These are phyloP conservation scores for Danio choprae DNA, from an alignment of 2,797 vertebrate genomes.

Conservation along the genomic window DNA sequence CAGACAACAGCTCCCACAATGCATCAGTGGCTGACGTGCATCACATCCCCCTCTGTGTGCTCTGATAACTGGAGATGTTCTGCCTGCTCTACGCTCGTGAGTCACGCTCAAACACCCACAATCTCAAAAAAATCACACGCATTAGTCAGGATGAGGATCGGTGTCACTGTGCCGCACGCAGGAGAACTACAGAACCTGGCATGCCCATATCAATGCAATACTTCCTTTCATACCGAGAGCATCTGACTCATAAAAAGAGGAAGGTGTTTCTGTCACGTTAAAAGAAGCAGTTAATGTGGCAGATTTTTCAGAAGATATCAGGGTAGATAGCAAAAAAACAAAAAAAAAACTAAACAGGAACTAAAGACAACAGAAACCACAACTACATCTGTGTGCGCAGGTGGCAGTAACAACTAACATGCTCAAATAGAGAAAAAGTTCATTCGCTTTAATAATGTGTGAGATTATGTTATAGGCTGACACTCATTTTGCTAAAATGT, in stretches of 20 bases:
- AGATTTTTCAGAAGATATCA: background rate
- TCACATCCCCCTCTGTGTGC: constrained; percentile 72
- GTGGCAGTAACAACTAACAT: background rate
- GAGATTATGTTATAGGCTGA: no score
- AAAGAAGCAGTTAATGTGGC: background rate
- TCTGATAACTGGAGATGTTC: constrained; percentile 68
- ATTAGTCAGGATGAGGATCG: constrained; percentile 36
- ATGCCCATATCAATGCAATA: background rate
- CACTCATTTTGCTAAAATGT: no score
- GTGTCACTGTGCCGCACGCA: constrained; percentile 36
- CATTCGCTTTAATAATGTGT: no score
- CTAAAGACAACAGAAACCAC: background rate
- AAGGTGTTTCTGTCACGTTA: background rate
- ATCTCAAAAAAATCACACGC: background rate
- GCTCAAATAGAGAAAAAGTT: no score
- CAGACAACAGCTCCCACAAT: constrained; percentile 23
- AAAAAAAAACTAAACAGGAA: background rate
- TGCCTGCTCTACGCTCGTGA: constrained; percentile 69
- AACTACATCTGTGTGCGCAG: background rate
- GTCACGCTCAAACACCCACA: constrained; percentile 66
- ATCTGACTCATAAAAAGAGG: background rate
- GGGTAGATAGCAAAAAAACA: background rate
- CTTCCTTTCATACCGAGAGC: constrained; percentile 14
- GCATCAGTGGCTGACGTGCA: constrained; percentile 53
- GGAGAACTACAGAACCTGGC: background rate